Percentiles rank a stretch among this genome's conserved stretches.
These are phyloP conservation scores for Drosophila nigricruria DNA, from an alignment of 2,888 invertebrate genomes.

Conservation along the genomic window DNA sequence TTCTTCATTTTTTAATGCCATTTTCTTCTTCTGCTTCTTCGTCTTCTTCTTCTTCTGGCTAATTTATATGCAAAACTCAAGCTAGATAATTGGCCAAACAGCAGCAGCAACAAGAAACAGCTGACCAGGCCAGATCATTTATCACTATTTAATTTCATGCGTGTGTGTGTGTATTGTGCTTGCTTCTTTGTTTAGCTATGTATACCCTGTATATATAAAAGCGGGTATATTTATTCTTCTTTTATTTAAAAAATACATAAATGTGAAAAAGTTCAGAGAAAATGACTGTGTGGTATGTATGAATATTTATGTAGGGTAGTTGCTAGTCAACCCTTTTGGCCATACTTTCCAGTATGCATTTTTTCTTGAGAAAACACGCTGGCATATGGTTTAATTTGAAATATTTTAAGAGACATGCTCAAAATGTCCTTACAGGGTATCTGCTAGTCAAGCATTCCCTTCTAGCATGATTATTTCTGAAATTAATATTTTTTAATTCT, in stretches of 20 bases:
- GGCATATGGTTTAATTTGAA: too few relatives aligned
- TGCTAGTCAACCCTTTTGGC: neutral
- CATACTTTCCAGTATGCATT: too few relatives aligned
- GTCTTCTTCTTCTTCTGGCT: conserved; percentile 41
- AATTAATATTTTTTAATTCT: neutral
- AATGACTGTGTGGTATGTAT: neutral
- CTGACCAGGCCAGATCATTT: conserved; percentile 71
- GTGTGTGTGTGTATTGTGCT: conserved; percentile 19
- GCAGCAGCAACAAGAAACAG: conserved; percentile 28
- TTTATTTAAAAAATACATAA: neutral
- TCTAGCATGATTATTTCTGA: neutral
- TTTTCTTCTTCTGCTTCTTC: conserved; percentile 10
- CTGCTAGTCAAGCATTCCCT: neutral
- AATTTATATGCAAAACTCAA: conserved; percentile 76
- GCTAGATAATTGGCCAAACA: conserved; percentile 59
- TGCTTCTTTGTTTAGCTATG: conserved; percentile 8
- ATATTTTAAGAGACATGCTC: too few relatives aligned
- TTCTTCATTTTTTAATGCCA: conserved; percentile 60
- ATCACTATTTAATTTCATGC: conserved; percentile 64
- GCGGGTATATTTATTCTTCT: neutral
- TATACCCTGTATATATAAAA: conserved; percentile 32
- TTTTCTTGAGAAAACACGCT: neutral
- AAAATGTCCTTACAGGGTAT: neutral
- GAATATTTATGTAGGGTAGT: neutral
- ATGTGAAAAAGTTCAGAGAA: neutral